Evolutionary conservation across 2,797 vertebrate species (phyloP).

Genomic region (Cyprinella venusta): DNA sequence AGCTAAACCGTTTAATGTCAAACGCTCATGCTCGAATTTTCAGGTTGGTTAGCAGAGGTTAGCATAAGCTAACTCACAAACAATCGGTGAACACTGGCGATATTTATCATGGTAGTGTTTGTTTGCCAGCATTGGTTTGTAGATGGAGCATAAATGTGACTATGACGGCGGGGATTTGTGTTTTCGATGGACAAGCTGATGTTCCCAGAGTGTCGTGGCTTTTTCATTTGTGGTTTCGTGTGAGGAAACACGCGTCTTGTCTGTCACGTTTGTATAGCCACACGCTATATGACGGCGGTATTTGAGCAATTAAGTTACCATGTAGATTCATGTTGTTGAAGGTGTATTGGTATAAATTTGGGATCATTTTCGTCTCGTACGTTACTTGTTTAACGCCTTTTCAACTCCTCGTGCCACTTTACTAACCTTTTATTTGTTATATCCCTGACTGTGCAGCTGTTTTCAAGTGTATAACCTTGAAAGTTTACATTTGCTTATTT

Average conservation of each 20-base stretch:
- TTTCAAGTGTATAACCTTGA: background rate
- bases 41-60: conserved; percentile 13
- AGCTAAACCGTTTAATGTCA: conserved; percentile 15
- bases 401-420: background rate
- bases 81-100: background rate
- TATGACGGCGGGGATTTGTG: background rate
- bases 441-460: background rate
- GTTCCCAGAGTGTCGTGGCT: background rate
- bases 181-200: background rate
- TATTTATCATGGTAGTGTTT: background rate
- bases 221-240: conserved; percentile 18
- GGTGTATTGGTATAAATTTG: background rate
- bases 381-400: background rate
- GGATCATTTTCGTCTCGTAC: background rate
- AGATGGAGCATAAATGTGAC: background rate
- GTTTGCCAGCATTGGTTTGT: background rate
- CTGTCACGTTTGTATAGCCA: conserved; percentile 25
- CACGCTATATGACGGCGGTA: background rate
- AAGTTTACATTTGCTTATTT: background rate
- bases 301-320: background rate
- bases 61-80: conserved; percentile 30
- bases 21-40: background rate
- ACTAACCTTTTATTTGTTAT: background rate
- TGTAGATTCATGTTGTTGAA: background rate
- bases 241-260: conserved; percentile 18